phyloP scores from a whole-genome alignment of 2,888 invertebrate genomes.

The Cephus pygmeus region DNA sequence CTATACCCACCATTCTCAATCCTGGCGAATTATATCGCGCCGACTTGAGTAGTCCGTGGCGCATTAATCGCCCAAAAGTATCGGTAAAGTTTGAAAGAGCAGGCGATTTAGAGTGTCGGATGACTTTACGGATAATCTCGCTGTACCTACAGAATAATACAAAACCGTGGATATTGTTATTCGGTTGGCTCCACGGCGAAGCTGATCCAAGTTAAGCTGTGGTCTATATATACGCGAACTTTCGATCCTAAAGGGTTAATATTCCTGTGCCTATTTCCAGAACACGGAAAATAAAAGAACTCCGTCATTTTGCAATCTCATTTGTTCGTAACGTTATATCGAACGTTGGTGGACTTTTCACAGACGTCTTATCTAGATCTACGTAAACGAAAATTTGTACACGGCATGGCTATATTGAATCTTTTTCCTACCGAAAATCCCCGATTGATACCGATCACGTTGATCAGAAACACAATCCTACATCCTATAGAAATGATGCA shows the following conservation, averaged over 20 bases:
- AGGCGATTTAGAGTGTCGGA: background rate
- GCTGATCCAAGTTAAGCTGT: slow-evolving; percentile 42
- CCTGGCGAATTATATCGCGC: background rate
- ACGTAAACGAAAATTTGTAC: too few species aligned
- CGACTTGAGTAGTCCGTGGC: background rate
- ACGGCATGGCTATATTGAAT: background rate
- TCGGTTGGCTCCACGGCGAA: slow-evolving; percentile 40
- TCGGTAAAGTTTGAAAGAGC: background rate
- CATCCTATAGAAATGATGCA: background rate
- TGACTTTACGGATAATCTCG: background rate
- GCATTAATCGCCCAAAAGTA: background rate
- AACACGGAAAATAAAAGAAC: background rate
- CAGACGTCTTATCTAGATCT: too few species aligned
- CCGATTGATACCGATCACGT: background rate
- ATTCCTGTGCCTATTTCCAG: background rate
- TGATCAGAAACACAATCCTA: background rate
- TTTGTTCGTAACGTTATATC: background rate
- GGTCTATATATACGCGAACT: slow-evolving; percentile 40
- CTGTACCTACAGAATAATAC: background rate
- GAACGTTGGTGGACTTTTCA: background rate
- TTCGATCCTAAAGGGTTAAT: background rate
- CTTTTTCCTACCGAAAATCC: background rate
- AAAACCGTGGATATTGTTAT: slow-evolving; percentile 41
- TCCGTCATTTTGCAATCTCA: background rate
- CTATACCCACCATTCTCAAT: background rate